Base-by-base conservation (phyloP, 2,888 invertebrate genomes). In the Mermis nigrescens region DNA sequence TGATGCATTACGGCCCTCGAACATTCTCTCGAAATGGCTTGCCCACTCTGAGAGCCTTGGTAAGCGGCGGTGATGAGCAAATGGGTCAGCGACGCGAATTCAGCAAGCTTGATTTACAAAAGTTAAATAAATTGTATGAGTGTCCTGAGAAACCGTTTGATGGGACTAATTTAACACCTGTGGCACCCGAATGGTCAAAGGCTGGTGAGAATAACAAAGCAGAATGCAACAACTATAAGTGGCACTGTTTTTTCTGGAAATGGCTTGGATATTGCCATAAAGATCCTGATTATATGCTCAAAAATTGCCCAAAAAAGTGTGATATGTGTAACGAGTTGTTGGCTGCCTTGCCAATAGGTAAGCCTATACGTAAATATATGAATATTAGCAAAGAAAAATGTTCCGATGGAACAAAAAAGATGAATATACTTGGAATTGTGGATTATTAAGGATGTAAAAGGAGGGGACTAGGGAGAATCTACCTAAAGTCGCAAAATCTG, bases 31-130 rank as follows among this genome's bases (percentile, higher is more conserved):
- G 62, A 4, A 66, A 69, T 59, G 27, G 27, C 3, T 46, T 15
- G 7, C 15, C n/a, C 15, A 38, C 38, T n/a, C 24, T 24, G 48
- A 7, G 48, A 48, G 19, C 48, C 7, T 48, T 48, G 12, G 7
- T n/a, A 48, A 4, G 19, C 24, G 72, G 72, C 45, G n/a, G n/a
- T n/a, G 70, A 70, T 1, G 64, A 65, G 26, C 54, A 65, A 52
- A 74, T 75, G 65, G 76, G 76, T 2, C 76, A 77, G 64, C 64
- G 77, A 46, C 65, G 67, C 12, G 65, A 68, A 27, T 71, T 76
- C 51, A 73, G 74, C 31, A 67, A 67, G 1, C 64, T 65, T 19
- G 77, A 77, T 63, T 67, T 74, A 12, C 62, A 69, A 27, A 73
- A 74, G 63, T 69, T 77, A 59, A 70, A 70, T 59, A 72, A 71